Evolutionary conservation across 2,888 invertebrate genomes (phyloP), one percentile per base, ranked within the genome.

Genomic region (Acronicta alni): DNA sequence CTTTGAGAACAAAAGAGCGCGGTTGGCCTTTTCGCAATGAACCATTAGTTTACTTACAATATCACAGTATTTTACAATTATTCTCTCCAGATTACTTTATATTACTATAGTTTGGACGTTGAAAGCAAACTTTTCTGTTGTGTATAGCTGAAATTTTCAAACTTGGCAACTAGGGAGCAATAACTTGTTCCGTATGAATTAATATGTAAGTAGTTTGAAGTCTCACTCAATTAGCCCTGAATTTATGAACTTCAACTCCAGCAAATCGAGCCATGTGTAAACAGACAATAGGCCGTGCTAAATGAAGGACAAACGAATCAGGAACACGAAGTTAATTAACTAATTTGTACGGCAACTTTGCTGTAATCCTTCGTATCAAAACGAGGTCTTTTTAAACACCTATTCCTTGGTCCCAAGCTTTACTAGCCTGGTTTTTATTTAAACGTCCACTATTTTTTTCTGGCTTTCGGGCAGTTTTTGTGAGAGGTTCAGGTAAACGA

Each of bases 1-100:
- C 53, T 73, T 37, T 45, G 41, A 57, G 52, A 71, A 68, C 74
- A 64, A 70, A 32, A 67, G 57, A 41, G 8, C 46, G 41, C 57
- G 69, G 44, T 63, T 57, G 32, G 58, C 63, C 47, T 63, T 71
- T 63, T 71, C 41, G 45, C 56, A 55, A 51, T 45, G 18, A 51
- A 44, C 43, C 32, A 37, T 44, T 47, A 53, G 20, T 55, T 48
- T 37, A 39, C 44, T 32, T 42, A 51, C 37, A 65, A 65, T 57
- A 46, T 49, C 39, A 61, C 18, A 32, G 42, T 49, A 46, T 65
- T 71, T 42, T 18, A 58, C 35, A 47, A 46, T 39, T 30, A 41
- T 39, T 35, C 16, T 42, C 37, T 14, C 43, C 47, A 45, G 10
- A 53, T 54, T 49, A 46, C 38, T 41, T 53, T 41, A 51, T 69